Evolutionary conservation across 2,888 invertebrate genomes (phyloP), one percentile per base, ranked within the genome.

Genomic region (Thereva unica): DNA sequence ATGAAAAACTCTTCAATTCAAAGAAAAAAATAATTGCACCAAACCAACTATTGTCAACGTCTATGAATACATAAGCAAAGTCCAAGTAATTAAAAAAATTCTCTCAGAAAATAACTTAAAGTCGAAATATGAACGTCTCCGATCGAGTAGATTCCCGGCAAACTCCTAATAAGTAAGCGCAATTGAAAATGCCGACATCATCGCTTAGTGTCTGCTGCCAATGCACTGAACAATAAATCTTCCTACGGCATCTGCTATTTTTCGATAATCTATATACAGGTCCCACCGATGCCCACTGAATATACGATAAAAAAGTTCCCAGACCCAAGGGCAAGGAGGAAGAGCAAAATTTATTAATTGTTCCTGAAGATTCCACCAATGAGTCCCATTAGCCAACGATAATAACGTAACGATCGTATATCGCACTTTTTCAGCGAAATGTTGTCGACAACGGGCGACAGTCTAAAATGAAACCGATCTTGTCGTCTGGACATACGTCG

Each of bases 391-490:
- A 59, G 59, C 59, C 59, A 49, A 12, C 47, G 47, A 59, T 59
- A 59, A 59, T 59, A 47, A 59, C 49, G 49, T 59, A 38, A 49
- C 59, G 59, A 47, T 47, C 59, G 59, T 59, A 47, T 59, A 59
- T 59, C 59, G 59, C 59, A 59, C 59, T 59, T 59, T 59, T 59
- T 59, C 59, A 59, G 49, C 37, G 12, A 10, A 35, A 47, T 38
- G 47, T 42, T 56, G 56, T 56, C 56, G 44, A 34, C 49, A 47
- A 12, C 45, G 49, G 59, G 47, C 47, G 59, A 49, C 59, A 59
- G 49, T 59, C 45, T 47, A 64, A 53, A 64, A 44, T 42, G 53
- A 53, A 64, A 64, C 50, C 44, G 64, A 64, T 64, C 64, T 64
- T 54, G 64, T 54, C 64, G 52, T 35, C 34, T 49, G 34, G 52